Evolutionary conservation across 2,888 invertebrate species (phyloP), one percentile per base, ranked within the genome.

Genomic region (Argynnis bischoffii): DNA sequence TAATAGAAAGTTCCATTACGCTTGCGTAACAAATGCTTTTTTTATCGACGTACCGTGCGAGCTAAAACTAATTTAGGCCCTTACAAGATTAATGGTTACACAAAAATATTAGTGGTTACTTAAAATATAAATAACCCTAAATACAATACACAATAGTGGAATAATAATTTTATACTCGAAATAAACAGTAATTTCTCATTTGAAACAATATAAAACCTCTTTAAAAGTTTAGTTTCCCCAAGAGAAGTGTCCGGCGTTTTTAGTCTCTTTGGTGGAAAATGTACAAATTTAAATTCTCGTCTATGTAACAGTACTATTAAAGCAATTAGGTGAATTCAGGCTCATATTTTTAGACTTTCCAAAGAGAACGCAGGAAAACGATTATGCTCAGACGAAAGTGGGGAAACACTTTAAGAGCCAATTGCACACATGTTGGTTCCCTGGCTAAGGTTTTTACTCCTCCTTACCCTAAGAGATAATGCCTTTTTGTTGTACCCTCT

Each of bases 361-460:
- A 77, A 77, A 79, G 80, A 79, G 77, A 76, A 76, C 76, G 77
- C 82, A 84, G 84, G 82, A 81, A 85, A 87, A 81, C 88, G 84
- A 85, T 86, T 86, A 88, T 72, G 78, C 79, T 77, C 78, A 79
- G 78, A 56, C 67, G 72, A 76, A 77, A 75, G 77, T 76, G 75
- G 79, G 78, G 79, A 82, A 84, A 82, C 81, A 82, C 81, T 87
- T 81, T 81, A 81, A 81, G 82, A 84, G 83, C 82, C 87, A 85
- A 88, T 89, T 84, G 85, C 82, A 84, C 86, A 88, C 81, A 83
- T 89, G 88, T 79, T 78, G 77, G 80, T 83, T 87, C 85, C 85
- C 79, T 74, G 75, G 78, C 77, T 56, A 76, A 72, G 75, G 74
- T 73, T 81, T 81, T 78, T 79, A 77, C 63, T 73, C 78, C 78